phyloP scores from a whole-genome alignment of 2,113 vertebrate species.

The Sorex fumeus region DNA sequence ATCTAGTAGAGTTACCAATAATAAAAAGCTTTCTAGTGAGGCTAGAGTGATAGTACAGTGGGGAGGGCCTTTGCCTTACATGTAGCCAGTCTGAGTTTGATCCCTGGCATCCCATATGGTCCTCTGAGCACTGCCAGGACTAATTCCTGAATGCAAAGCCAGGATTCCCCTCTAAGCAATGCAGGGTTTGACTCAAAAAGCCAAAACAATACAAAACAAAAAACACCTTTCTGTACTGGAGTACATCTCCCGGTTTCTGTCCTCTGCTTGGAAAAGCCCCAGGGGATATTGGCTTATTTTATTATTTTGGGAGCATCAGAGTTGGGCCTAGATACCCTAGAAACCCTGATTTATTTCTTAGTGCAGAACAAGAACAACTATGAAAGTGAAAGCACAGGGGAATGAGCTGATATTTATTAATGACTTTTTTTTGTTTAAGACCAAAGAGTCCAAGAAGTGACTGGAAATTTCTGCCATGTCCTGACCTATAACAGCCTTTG shows the following conservation, averaged over 20 bases:
- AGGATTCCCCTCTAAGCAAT: too few relatives aligned
- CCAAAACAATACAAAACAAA: too few relatives aligned
- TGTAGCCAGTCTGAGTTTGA: too few relatives aligned
- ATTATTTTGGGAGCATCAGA: not conserved
- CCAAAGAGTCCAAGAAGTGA: conserved; percentile 26
- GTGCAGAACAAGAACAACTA: not conserved
- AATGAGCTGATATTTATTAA: conserved; percentile 6
- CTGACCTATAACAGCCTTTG: conserved; percentile 49
- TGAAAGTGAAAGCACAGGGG: conserved; percentile 38
- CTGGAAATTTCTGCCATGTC: conserved; percentile 62
- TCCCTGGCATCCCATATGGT: too few relatives aligned
- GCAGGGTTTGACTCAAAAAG: too few relatives aligned
- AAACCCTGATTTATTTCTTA: conserved; percentile 26
- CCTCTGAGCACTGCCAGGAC: too few relatives aligned
- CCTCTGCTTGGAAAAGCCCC: not conserved
- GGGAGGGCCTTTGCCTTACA: too few relatives aligned
- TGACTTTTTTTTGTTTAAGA: conserved; percentile 41
- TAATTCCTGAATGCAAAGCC: too few relatives aligned
- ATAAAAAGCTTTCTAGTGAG: not conserved
- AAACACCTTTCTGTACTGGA: too few relatives aligned
- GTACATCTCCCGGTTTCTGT: not conserved
- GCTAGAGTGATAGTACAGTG: too few relatives aligned
- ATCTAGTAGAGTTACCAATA: not conserved
- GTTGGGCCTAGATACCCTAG: not conserved
- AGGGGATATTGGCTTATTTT: not conserved